Evolutionary conservation across 2,113 vertebrate genomes (phyloP).

Genomic region (Maccullochella peelii): DNA sequence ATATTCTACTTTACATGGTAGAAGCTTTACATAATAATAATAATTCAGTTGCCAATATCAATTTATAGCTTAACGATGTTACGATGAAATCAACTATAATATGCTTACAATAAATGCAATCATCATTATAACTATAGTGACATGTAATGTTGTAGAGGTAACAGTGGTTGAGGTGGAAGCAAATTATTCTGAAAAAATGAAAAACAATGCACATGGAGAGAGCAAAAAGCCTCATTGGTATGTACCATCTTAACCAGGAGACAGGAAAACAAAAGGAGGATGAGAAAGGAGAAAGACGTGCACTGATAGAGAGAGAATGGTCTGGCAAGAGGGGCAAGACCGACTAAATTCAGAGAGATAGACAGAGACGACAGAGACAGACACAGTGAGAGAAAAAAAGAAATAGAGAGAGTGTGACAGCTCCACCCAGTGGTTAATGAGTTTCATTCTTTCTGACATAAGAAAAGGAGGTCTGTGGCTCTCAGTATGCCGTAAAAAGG

Average conservation of each 20-base stretch:
- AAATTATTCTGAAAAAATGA: conserved; percentile 30
- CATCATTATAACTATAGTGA: neutral
- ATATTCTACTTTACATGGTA: neutral
- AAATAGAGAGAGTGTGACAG: conserved; percentile 72
- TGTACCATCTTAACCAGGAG: conserved; percentile 48
- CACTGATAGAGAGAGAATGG: conserved; percentile 23
- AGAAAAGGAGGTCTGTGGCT: conserved; percentile 31
- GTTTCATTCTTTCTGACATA: conserved; percentile 27
- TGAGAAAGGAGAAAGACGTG: conserved; percentile 55
- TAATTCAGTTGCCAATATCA: neutral
- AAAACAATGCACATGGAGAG: conserved; percentile 12
- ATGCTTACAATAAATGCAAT: neutral
- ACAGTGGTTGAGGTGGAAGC: neutral
- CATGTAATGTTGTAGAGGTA: neutral
- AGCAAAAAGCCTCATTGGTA: conserved; percentile 31
- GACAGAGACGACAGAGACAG: neutral
- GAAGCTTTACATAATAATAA: too few relatives aligned
- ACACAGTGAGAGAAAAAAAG: neutral
- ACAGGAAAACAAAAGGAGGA: conserved; percentile 40
- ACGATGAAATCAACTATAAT: neutral
- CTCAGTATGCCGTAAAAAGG: conserved; percentile 15
- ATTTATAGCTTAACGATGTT: neutral
- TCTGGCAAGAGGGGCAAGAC: conserved; percentile 33
- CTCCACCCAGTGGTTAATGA: conserved; percentile 81
- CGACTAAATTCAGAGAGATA: conserved; percentile 29